These are phyloP conservation scores for Helicoverpa assulta DNA, from an alignment of 2,888 invertebrate species.

Conservation along the genomic window DNA sequence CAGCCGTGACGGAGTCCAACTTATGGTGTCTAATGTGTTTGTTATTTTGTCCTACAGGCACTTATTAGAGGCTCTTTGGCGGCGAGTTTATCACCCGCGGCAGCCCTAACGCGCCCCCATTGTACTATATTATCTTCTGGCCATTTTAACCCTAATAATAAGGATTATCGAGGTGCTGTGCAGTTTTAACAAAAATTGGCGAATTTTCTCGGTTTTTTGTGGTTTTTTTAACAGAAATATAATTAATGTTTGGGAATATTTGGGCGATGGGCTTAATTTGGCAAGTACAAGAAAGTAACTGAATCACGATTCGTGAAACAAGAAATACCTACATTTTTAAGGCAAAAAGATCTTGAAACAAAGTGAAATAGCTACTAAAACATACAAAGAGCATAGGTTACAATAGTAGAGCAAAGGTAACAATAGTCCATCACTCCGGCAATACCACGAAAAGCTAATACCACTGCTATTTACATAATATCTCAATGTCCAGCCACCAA, in stretches of 20 bases:
- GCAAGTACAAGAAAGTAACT: too few species aligned
- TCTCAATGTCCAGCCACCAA: constrained; percentile 41
- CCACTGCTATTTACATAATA: constrained; percentile 28
- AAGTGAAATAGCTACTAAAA: not conserved
- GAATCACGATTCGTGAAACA: too few species aligned
- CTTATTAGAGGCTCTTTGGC: constrained; percentile 77
- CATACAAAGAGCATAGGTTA: not conserved
- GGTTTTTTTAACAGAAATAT: not conserved
- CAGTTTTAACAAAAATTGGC: not conserved
- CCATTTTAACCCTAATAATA: constrained; percentile 47
- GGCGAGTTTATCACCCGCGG: constrained; percentile 57
- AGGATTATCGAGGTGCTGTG: constrained; percentile 26
- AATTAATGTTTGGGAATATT: not conserved
- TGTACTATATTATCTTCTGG: constrained; percentile 48
- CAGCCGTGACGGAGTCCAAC: constrained; percentile 59
- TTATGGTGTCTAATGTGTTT: constrained; percentile 76
- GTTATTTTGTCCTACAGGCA: constrained; percentile 82
- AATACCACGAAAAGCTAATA: not conserved
- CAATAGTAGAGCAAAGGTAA: not conserved
- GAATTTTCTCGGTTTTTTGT: not conserved
- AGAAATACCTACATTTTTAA: too few species aligned
- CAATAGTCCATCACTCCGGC: not conserved
- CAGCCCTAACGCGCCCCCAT: constrained; percentile 46
- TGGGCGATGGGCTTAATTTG: not conserved
- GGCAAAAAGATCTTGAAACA: not conserved